Evolutionary conservation across 2,888 invertebrate genomes (phyloP), one percentile per base, ranked within the genome.

Genomic region (Eretmocerus hayati): DNA sequence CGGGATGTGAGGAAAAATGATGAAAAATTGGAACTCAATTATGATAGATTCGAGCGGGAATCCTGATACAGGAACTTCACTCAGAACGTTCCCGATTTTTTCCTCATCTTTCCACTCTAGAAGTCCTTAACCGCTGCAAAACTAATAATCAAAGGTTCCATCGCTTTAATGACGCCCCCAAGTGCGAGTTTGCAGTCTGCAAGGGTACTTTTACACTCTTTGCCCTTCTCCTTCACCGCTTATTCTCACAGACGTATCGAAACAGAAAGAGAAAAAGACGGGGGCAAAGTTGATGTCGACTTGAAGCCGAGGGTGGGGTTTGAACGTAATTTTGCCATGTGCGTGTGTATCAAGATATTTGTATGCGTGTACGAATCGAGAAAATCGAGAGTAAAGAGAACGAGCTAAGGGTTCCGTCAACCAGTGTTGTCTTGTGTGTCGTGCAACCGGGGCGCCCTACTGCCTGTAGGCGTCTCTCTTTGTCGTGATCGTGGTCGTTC

Each of bases 381-480:
- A n/a, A n/a, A n/a, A 47, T 20, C 5, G 37, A 21, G 41, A 19
- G 38, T n/a, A 15, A 23, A 16, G 59, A 50, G 62, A 61, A 63
- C 61, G 63, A 55, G 58, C 56, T 48, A 56, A 50, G 63, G 65
- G 39, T 62, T 63, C 62, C 63, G 65, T 66, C 64, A 67, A 64
- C 64, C 67, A 66, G 67, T 67, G 63, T 67, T 66, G 67, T 66
- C 60, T 64, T 64, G 66, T 66, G 64, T 64, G 59, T 65, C 64
- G 62, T 64, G 58, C 61, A 60, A 59, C 58, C n/a, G n/a, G n/a
- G n/a, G n/a, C n/a, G n/a, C n/a, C n/a, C n/a, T 60, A 59, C 58
- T 60, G 62, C 63, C 62, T 62, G 63, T 61, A 59, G 55, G 11
- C 26, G 26, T 26, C 26, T 6, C 11, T 43, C 35, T 37, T 35